A percentile compares a stretch with the other conserved stretches of the same genome.
These are phyloP conservation scores for Drosophila tristis DNA, from an alignment of 1,140 invertebrate genomes.

Conservation along the genomic window DNA sequence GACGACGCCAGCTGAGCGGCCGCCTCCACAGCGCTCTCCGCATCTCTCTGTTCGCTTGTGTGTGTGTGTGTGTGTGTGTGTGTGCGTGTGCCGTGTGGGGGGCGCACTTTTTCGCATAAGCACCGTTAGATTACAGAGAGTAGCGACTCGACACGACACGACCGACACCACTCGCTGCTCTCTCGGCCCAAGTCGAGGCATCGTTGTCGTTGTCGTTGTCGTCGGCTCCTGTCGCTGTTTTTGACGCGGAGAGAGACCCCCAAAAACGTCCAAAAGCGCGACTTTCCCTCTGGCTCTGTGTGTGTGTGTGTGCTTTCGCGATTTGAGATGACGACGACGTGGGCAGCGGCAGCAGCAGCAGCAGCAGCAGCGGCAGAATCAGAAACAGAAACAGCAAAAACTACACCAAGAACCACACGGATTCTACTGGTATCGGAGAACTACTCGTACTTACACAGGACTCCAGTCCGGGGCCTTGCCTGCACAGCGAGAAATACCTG, in stretches of 20 bases:
- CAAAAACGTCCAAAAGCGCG: slow-evolving; percentile 27
- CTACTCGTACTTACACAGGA: slow-evolving; percentile 39
- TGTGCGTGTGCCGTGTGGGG: slow-evolving; percentile 6
- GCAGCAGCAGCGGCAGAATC: slow-evolving; percentile 15
- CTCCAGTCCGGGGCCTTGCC: not conserved
- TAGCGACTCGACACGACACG: slow-evolving; percentile 9
- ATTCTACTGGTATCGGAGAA: slow-evolving; percentile 46
- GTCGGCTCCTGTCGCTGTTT: slow-evolving; percentile 49
- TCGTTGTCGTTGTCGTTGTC: slow-evolving; percentile 41
- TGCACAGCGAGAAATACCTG: slow-evolving; percentile 19
- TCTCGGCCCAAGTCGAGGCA: slow-evolving; percentile 52
- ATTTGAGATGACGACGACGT: slow-evolving; percentile 77
- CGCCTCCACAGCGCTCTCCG: slow-evolving; percentile 29
- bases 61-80: not conserved
- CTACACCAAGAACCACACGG: slow-evolving; percentile 44
- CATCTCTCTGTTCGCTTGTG: not conserved
- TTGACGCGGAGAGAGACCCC: slow-evolving; percentile 36
- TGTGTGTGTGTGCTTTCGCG: slow-evolving; percentile 50
- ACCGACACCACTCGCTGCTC: slow-evolving; percentile 1
- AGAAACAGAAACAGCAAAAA: slow-evolving; percentile 21
- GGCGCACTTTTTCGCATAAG: slow-evolving; percentile 52
- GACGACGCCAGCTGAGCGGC: slow-evolving; percentile 38
- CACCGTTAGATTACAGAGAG: slow-evolving; percentile 43
- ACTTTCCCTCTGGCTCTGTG: slow-evolving; percentile 29
- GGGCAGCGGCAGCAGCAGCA: slow-evolving; percentile 11